These are phyloP conservation scores for Brachynemurus nebulosus DNA, from an alignment of 2,888 invertebrate genomes.

Conservation along the genomic window DNA sequence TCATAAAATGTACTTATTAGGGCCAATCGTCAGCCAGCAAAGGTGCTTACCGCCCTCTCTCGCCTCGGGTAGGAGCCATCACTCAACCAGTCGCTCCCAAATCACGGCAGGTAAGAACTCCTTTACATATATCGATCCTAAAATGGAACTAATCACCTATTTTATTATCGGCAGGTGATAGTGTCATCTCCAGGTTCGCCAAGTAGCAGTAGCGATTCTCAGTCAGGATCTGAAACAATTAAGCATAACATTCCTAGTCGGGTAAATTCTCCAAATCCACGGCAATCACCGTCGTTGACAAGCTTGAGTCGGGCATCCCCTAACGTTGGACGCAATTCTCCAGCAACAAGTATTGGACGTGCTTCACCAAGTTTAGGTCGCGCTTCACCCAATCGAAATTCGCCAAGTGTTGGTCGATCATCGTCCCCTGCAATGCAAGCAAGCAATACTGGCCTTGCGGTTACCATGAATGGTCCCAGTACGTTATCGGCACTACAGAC, in stretches of 20 bases:
- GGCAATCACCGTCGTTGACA: conserved; percentile 33
- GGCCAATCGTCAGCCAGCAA: conserved; percentile 59
- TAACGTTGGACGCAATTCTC: conserved; percentile 7
- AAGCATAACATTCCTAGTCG: conserved; percentile 41
- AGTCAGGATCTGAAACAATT: conserved; percentile 64
- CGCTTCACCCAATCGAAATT: conserved; percentile 13
- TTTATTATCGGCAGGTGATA: conserved; percentile 35
- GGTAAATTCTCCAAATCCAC: conserved; percentile 26
- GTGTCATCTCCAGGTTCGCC: conserved; percentile 71
- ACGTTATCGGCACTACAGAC: conserved; percentile 27
- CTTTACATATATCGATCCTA: not conserved
- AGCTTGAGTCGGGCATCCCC: conserved; percentile 19
- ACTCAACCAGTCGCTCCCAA: conserved; percentile 34
- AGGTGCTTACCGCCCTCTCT: conserved; percentile 58
- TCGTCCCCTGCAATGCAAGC: conserved; percentile 35
- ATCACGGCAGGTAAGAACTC: conserved; percentile 30
- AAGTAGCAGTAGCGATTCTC: conserved; percentile 74
- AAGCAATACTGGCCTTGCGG: conserved; percentile 46
- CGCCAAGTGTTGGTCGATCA: conserved; percentile 20
- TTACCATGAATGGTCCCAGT: conserved; percentile 38
- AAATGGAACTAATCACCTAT: not conserved
- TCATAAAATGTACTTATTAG: too few relatives aligned
- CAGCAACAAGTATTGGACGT: conserved; percentile 1
- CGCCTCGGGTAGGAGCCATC: conserved; percentile 47
- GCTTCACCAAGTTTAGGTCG: conserved; percentile 16